Base-by-base conservation (phyloP, 2,888 invertebrate genomes). In the Troides helena region DNA sequence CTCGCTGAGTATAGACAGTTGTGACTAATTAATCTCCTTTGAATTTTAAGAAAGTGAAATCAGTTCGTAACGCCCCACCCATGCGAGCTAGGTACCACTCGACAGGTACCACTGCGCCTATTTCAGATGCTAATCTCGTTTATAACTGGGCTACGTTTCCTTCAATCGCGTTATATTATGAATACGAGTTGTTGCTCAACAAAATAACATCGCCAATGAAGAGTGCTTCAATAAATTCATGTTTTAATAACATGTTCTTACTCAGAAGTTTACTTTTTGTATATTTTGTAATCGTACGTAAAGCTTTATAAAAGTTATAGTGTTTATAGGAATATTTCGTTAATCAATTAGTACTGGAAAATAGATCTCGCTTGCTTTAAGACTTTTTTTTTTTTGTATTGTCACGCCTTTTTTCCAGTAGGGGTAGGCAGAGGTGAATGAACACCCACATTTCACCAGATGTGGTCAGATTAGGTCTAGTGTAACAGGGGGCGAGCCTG, bases 111-210 rank as follows among this genome's bases (percentile, higher is more conserved):
- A 73, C 74, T 75, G 85, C 81, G 84, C 90, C 89, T 87, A 88
- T 81, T 85, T 81, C 79, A 80, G 79, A 89, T 88, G 89, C 80
- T 89, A 88, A 90, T 89, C 82, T 80, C 78, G 70, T 77, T 76
- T 80, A 81, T 81, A 85, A 81, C 82, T 85, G 75, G 84, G 82
- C 80, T 84, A 79, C 77, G 83, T 85, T 89, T 87, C 88, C 87
- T 86, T 75, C 74, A 68, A 70, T 71, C 75, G 72, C 69, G 69
- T 72, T 76, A 76, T 74, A 72, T 74, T 73, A 72, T 73, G 65
- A 69, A 18, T 57, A 46, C 71, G 71, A 14, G 63, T 61, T 67
- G 74, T 77, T 78, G 75, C 77, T 81, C 78, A 82, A 83, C 80
- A 77, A 79, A 80, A 82, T 82, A 81, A 74, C 75, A 79, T 70